Evolutionary conservation across 2,113 vertebrate genomes (phyloP), one percentile per base, ranked within the genome.

Genomic region (Oxygymnocypris stewartii): DNA sequence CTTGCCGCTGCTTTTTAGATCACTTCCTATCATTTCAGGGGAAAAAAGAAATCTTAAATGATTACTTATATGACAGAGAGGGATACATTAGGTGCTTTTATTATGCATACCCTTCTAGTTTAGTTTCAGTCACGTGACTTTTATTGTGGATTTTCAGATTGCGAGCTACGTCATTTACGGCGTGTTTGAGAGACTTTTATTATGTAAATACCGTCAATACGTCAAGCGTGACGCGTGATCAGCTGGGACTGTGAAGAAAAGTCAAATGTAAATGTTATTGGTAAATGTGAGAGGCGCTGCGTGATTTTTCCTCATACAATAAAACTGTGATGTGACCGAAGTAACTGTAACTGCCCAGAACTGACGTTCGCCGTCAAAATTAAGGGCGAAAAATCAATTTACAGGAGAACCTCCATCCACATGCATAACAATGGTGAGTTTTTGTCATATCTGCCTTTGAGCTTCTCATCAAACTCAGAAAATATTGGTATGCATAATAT

Each of bases 341-440:
- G 69, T 49, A 44, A 75, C 54, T 63, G 85, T 8, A 75, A 84
- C 40, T 63, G 35, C 16, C 31, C 37, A 63, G 57, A 82, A 82
- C 35, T 74, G 47, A 42, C 20, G 82, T 13, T 74, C 67, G 49
- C 25, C 49, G 49, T 51, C 28, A 31, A 31, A 31, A 31, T 31
- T 31, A 31, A 31, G 28, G 28, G 28, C 28, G 28, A 31, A 84
- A 63, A 40, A 59, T 40, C 82, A 25, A n/a, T 57, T 42, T 42
- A 18, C 69, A 42, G 49, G 57, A 74, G 49, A 59, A 37, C 23
- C 49, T 12, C 31, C 13, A 59, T 74, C 49, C 7, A 57, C 49
- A 84, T 54, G 23, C 82, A 74, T 13, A 84, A 84, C 82, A 84
- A 75, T 84, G 82, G 82, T 84, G 69, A 84, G 82, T 74, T 84